Percentiles rank a stretch among this genome's conserved stretches.
Evolutionary conservation across 2,888 invertebrate species (phyloP).

Genomic region (Hedychridium roseum): DNA sequence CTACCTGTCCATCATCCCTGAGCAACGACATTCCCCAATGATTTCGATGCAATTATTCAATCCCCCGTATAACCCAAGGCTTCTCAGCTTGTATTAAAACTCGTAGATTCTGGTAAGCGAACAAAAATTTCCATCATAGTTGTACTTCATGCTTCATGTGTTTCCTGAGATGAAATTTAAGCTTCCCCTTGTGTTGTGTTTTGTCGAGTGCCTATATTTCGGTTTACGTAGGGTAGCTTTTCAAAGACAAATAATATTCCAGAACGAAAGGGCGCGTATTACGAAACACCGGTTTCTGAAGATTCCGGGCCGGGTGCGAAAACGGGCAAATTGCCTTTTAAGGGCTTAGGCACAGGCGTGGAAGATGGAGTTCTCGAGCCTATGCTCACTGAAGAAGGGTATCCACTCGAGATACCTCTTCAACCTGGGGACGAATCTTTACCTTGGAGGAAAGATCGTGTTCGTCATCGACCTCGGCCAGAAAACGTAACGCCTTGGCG

Average conservation of each 20-base stretch:
- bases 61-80: too few relatives aligned
- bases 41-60: too few relatives aligned
- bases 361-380: slow-evolving; percentile 39
- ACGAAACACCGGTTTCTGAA: slow-evolving; percentile 59
- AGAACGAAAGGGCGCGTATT: slow-evolving; percentile 66
- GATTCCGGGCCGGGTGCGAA: slow-evolving; percentile 58
- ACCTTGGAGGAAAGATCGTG: slow-evolving; percentile 65
- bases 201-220: too few relatives aligned
- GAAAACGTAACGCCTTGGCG: slow-evolving; percentile 50
- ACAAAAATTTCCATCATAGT: too few relatives aligned
- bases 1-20: too few relatives aligned
- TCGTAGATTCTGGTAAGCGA: too few relatives aligned
- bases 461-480: slow-evolving; percentile 43
- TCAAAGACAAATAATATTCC: slow-evolving; percentile 58
- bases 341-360: slow-evolving; percentile 39
- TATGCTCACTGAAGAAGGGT: slow-evolving; percentile 60
- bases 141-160: too few relatives aligned
- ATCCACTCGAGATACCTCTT: slow-evolving; percentile 62
- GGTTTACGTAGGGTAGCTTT: too few relatives aligned
- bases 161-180: too few relatives aligned
- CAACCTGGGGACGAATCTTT: slow-evolving; percentile 65
- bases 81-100: too few relatives aligned
- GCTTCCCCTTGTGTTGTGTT: too few relatives aligned
- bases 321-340: slow-evolving; percentile 40
- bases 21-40: too few relatives aligned